Percentiles rank a stretch among this genome's conserved stretches.
Conservation (phyloP, 2,888 invertebrate genomes). For the Fabriciana adippe region DNA sequence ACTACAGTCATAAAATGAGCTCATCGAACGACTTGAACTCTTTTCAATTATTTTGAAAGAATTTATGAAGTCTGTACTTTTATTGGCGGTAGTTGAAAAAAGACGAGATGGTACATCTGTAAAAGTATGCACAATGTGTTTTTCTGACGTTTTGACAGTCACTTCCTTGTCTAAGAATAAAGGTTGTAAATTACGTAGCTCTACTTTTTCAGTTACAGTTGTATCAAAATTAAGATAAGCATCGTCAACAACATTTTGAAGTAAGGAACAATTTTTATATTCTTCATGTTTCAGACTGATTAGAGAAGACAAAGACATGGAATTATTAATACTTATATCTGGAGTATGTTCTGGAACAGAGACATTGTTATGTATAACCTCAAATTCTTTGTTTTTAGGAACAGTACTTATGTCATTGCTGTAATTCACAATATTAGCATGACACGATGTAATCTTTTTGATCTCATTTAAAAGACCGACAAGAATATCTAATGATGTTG, state of each 20-base stretch:
- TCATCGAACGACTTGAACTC: conserved; percentile 53
- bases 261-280: conserved; percentile 53
- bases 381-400: conserved; percentile 44
- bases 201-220: conserved; percentile 16
- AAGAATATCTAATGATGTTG: conserved; percentile 67
- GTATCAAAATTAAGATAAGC: conserved; percentile 21
- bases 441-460: conserved; percentile 65
- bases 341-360: conserved; percentile 43
- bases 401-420: conserved; percentile 29
- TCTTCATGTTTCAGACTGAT: conserved; percentile 54
- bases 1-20: conserved; percentile 49
- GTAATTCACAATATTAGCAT: conserved; percentile 50
- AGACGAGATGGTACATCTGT: conserved; percentile 57
- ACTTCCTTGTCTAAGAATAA: conserved; percentile 60
- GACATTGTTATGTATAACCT: conserved; percentile 51
- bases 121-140: conserved; percentile 47
- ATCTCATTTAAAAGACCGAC: conserved; percentile 72
- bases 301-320: conserved; percentile 54
- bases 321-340: conserved; percentile 44
- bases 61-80: conserved; percentile 50
- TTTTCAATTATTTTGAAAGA: conserved; percentile 50
- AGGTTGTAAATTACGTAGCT: conserved; percentile 35
- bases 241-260: conserved; percentile 37
- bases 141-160: conserved; percentile 47
- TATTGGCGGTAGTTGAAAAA: conserved; percentile 46